A percentile compares a stretch with the other conserved stretches of the same genome.
Conservation (phyloP, 2,113 vertebrate species). For the Centropristis striata region DNA sequence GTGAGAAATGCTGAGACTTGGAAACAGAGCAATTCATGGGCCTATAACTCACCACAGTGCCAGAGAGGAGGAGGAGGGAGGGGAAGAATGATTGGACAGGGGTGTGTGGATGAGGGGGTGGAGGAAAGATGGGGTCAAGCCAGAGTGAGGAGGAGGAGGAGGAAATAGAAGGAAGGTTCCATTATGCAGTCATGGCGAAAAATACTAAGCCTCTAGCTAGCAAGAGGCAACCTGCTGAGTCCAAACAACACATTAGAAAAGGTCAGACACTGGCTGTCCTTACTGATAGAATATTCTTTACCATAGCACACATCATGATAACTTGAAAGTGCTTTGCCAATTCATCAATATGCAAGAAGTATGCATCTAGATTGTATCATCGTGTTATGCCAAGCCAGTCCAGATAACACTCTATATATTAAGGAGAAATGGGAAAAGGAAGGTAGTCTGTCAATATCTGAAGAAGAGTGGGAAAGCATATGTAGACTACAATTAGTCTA, state of each 20-base stretch:
- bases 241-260: conserved; percentile 38
- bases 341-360: too few species aligned
- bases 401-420: too few species aligned
- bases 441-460: too few species aligned
- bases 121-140: conserved; percentile 6
- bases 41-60: conserved; percentile 69
- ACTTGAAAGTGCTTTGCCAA: not conserved
- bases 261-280: conserved; percentile 23
- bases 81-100: conserved; percentile 30
- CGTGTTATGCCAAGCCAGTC: too few species aligned
- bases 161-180: not conserved
- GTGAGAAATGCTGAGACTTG: conserved; percentile 73
- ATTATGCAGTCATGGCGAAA: not conserved
- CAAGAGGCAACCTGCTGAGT: conserved; percentile 22
- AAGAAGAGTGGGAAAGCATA: too few species aligned
- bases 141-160: conserved; percentile 29
- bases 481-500: too few species aligned
- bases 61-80: conserved; percentile 13
- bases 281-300: conserved; percentile 12
- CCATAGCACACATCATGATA: not conserved
- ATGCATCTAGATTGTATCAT: too few species aligned
- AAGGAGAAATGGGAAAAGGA: too few species aligned
- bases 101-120: not conserved
- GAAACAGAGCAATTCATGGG: conserved; percentile 70
- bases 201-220: conserved; percentile 12